Percentiles rank a stretch among this genome's conserved stretches.
These are phyloP conservation scores for Chelon auratus DNA, from an alignment of 2,797 vertebrate genomes.

Conservation along the genomic window DNA sequence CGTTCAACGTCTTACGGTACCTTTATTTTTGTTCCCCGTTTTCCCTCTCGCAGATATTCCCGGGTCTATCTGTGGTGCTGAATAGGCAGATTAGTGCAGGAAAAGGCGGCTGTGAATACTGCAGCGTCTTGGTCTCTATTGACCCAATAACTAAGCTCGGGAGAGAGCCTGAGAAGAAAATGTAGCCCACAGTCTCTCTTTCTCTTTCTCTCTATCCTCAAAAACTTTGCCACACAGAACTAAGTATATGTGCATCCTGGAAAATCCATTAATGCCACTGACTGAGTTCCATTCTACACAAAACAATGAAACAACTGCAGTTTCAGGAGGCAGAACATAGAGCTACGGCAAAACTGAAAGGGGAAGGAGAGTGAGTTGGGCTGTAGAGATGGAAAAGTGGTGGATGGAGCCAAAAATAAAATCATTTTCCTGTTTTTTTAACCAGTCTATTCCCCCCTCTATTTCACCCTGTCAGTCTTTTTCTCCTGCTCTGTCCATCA, in stretches of 20 bases:
- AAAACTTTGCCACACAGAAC: conserved; percentile 16
- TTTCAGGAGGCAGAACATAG: conserved; percentile 8
- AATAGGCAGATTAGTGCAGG: conserved; percentile 67
- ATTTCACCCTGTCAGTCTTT: conserved; percentile 21
- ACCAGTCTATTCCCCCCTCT: neutral
- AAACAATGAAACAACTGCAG: conserved; percentile 14
- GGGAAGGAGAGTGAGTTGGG: neutral
- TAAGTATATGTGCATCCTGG: conserved; percentile 21
- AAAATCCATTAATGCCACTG: conserved; percentile 40
- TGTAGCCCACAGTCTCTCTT: conserved; percentile 19
- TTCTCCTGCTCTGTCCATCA: conserved; percentile 50
- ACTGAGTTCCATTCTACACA: conserved; percentile 38
- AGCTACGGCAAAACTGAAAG: conserved; percentile 2
- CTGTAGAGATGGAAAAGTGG: neutral
- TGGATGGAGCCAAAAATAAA: conserved; percentile 32
- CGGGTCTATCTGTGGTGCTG: conserved; percentile 47
- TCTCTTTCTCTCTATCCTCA: conserved; percentile 11
- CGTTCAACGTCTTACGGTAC: conserved; percentile 44
- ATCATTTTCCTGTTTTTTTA: neutral
- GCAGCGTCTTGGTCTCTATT: conserved; percentile 47
- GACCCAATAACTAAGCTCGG: conserved; percentile 51
- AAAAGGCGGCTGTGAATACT: conserved; percentile 41
- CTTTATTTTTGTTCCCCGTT: conserved; percentile 19
- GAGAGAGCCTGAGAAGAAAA: conserved; percentile 12
- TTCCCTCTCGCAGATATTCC: conserved; percentile 21